Base-by-base conservation (phyloP, 2,888 invertebrate genomes). In the Apomyelois bistriatella region DNA sequence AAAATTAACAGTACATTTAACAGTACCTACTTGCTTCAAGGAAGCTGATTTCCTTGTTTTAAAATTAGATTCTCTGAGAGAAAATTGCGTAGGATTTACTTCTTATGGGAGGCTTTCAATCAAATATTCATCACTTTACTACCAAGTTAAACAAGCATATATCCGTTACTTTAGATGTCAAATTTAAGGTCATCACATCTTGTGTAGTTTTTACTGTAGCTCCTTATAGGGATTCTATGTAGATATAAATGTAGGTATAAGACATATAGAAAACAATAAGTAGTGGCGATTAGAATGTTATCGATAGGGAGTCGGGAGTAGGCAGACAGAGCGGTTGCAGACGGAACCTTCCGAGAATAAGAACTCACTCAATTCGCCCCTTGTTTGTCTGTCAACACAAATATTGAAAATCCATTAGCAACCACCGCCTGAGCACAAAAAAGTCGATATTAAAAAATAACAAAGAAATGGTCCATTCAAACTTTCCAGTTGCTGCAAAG, bases 341-440 rank as follows among this genome's bases (percentile, higher is more conserved):
- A 61, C 70, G 66, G 65, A 72, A 68, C 66, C 65, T 64, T 73
- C 62, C 28, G 64, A 74, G 72, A 77, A 76, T 22, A 64, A 74
- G 72, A 77, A 76, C 76, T 78, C 79, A 76, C 77, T 80, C 74
- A 70, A 73, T 74, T 72, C 72, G 71, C 79, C 77, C 81, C 81
- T 77, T 84, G 81, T 84, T 85, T 86, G 79, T 80, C 78, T 79
- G 84, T 82, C 82, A 84, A 85, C 74, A 84, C 82, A 86, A 87
- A 87, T 87, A 87, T 86, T 87, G 85, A 82, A 82, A 88, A 85
- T 86, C 86, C 87, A 87, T 88, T 87, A 87, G 81, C 79, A 80
- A 78, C 79, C 78, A 73, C 77, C 76, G 70, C 68, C 76, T 65
- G 70, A 76, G 80, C 80, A 79, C 64, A 83, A 80, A 79, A 82